Evolutionary conservation across 2,888 invertebrate genomes (phyloP), one percentile per base, ranked within the genome.

Genomic region (Euclidia mi): DNA sequence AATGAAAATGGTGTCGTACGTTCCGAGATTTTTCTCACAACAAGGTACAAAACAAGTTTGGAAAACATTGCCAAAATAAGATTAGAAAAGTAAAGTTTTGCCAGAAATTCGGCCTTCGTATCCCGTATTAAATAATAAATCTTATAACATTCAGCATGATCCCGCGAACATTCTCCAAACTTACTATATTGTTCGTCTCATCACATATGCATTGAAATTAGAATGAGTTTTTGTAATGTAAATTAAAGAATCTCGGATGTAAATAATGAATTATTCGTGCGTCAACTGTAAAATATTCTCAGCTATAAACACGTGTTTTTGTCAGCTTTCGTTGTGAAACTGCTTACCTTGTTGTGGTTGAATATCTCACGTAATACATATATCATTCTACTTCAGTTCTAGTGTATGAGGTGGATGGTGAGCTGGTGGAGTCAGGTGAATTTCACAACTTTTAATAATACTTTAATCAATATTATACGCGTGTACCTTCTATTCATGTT

Each of bases 181-280:
- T 45, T 43, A 41, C 18, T 29, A 40, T 49, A 56, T 44, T 49
- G 40, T 56, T 56, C 37, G 11, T 12, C 49, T 56, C 56, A 56
- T 56, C 49, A 35, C 42, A 50, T 29, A 56, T 56, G 56, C 56
- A 56, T n/a, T 56, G 45, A 45, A 56, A 41, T 56, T 41, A 45
- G 20, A 56, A 56, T 45, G 34, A 45, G 49, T 45, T 49, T 56
- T 34, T 50, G 35, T 41, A 44, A 49, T 48, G 38, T 43, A 43
- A 29, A 9, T 47, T 47, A 42, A 29, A 42, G 20, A 35, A 46
- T 35, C 28, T 42, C 34, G 14, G 12, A 40, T 2, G 4, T 31
- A 38, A 50, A 32, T 28, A 32, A 40, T 31, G 14, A 42, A 46
- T 41, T 25, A 47, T 41, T 35, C 34, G 10, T 53, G 18, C 4